Conservation (phyloP, 2,113 vertebrate genomes). For the Limnothrissa miodon region DNA sequence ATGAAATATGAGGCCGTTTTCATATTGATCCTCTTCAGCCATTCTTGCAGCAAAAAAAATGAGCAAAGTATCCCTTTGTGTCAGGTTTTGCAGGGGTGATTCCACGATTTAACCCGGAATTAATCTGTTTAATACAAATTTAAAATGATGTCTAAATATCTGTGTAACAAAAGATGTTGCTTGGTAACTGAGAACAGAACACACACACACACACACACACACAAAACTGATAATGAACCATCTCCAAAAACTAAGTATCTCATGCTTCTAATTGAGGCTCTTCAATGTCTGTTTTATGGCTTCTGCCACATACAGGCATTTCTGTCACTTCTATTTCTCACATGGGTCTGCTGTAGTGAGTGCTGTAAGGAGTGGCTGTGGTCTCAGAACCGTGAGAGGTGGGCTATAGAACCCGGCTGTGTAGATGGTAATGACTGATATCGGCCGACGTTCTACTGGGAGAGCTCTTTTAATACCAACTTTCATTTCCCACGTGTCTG, state of each 20-base stretch:
- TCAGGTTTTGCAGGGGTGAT: constrained; percentile 31
- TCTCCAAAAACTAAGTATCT: neutral
- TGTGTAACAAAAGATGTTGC: neutral
- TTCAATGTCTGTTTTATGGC: neutral
- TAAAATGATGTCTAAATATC: neutral
- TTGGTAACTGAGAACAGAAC: neutral
- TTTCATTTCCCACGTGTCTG: constrained; percentile 59
- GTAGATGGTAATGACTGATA: constrained; percentile 65
- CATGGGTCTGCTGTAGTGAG: neutral
- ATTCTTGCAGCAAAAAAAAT: constrained; percentile 48
- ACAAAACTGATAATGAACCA: neutral
- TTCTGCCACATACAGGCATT: neutral
- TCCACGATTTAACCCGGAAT: neutral
- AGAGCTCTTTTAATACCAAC: constrained; percentile 53
- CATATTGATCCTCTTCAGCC: constrained; percentile 65
- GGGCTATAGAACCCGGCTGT: constrained; percentile 54
- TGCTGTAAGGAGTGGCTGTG: constrained; percentile 13
- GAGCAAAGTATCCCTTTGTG: constrained; percentile 46
- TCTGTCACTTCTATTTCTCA: neutral
- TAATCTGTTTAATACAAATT: neutral
- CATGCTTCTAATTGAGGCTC: neutral
- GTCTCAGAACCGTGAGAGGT: constrained; percentile 56
- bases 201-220: neutral
- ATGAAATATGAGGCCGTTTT: constrained; percentile 62
- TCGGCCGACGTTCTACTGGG: constrained; percentile 56